Evolutionary conservation across 2,797 vertebrate genomes (phyloP).

Genomic region (Alca torda): DNA sequence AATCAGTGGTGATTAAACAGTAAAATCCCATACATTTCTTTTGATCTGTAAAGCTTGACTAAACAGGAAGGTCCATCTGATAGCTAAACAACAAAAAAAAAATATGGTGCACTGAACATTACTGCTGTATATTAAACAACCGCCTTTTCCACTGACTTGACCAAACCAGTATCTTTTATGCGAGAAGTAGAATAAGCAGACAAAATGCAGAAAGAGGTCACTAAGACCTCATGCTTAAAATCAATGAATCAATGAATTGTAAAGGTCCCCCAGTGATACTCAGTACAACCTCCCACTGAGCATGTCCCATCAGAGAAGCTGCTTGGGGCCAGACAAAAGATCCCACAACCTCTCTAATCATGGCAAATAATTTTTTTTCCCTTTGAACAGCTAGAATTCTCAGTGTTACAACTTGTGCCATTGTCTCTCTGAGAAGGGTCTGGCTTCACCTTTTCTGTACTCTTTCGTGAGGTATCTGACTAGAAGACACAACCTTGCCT

Average conservation of each 20-base stretch:
- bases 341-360: not conserved
- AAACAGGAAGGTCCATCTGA: not conserved
- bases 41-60: not conserved
- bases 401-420: not conserved
- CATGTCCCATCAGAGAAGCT: not conserved
- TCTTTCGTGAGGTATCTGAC: not conserved
- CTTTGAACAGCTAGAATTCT: not conserved
- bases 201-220: not conserved
- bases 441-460: not conserved
- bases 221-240: not conserved
- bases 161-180: not conserved
- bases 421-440: not conserved
- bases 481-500: not conserved
- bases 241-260: not conserved
- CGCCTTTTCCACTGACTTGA: not conserved
- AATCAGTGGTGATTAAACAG: not conserved
- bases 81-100: not conserved
- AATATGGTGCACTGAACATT: not conserved
- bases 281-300: not conserved
- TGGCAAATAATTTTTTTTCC: accelerated
- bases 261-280: not conserved
- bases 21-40: not conserved
- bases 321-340: not conserved
- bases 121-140: not conserved
- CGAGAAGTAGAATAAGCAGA: not conserved